phyloP scores from a whole-genome alignment of 2,113 vertebrate species.

The Pipa parva region DNA sequence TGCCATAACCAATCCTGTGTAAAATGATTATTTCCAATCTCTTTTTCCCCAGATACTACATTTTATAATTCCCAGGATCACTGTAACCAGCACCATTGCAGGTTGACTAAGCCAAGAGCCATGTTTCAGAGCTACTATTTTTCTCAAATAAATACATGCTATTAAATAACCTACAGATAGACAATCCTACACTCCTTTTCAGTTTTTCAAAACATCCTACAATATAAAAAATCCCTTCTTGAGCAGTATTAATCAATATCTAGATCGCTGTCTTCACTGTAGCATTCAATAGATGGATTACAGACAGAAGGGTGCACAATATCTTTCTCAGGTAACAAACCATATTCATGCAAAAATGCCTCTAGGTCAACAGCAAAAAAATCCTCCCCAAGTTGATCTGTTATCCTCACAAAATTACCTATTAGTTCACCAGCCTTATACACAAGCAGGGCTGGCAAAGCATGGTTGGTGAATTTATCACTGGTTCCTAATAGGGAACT shows the following conservation, averaged over 20 bases:
- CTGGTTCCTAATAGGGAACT: constrained; percentile 88
- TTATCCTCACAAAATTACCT: constrained; percentile 93
- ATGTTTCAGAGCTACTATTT: no score
- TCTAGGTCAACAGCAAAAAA: constrained; percentile 95
- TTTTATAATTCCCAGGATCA: no score
- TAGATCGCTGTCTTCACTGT: constrained; percentile 88
- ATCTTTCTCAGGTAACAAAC: constrained; percentile 87
- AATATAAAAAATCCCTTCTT: no score
- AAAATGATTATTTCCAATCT: no score
- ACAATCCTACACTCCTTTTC: no score
- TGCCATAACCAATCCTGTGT: no score
- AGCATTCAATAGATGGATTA: constrained; percentile 67
- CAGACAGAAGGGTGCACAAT: constrained; percentile 64
- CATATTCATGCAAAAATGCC: constrained; percentile 88
- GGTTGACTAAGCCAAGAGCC: no score
- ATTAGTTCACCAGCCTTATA: constrained; percentile 91
- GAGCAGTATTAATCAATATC: constrained; percentile 80
- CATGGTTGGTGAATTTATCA: constrained; percentile 78
- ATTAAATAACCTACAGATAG: no score
- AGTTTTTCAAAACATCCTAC: not conserved
- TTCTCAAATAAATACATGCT: not conserved
- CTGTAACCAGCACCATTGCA: no score
- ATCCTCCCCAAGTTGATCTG: constrained; percentile 94
- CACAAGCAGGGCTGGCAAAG: constrained; percentile 86
- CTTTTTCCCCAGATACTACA: no score